Conservation (phyloP, 2,113 vertebrate species). For the Pitta sordida region DNA sequence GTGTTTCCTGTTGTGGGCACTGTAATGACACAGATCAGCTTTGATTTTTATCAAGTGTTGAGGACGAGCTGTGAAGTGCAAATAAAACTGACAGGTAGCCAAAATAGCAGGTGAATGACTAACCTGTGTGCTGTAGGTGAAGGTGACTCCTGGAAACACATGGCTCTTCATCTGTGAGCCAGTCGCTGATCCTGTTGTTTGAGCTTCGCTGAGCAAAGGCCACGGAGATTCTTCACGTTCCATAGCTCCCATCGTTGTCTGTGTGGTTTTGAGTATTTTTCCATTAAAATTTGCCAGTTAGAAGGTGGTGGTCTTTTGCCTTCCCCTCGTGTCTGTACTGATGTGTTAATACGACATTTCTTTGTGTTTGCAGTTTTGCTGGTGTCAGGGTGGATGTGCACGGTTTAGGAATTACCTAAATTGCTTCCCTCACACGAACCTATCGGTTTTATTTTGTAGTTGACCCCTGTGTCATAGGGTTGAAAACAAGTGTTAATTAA, state of each 20-base stretch:
- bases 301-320: background rate
- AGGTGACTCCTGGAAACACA: background rate
- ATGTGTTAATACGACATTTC: background rate
- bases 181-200: background rate
- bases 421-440: background rate
- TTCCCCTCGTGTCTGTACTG: background rate
- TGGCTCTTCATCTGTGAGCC: background rate
- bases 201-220: background rate
- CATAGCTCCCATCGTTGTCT: background rate
- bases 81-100: background rate
- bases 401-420: background rate
- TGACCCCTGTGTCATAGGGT: background rate
- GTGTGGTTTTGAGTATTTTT: background rate
- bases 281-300: background rate
- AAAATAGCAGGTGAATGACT: conserved; percentile 7
- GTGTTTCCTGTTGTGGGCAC: background rate
- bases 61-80: background rate
- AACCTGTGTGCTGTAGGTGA: background rate
- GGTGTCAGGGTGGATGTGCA: accelerated
- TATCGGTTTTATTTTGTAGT: background rate
- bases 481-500: background rate
- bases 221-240: background rate
- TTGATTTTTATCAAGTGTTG: conserved; percentile 23
- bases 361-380: background rate
- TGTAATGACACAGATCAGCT: background rate